Evolutionary conservation across 2,888 invertebrate genomes (phyloP), one percentile per base, ranked within the genome.

Genomic region (Lasioglossum calceatum): DNA sequence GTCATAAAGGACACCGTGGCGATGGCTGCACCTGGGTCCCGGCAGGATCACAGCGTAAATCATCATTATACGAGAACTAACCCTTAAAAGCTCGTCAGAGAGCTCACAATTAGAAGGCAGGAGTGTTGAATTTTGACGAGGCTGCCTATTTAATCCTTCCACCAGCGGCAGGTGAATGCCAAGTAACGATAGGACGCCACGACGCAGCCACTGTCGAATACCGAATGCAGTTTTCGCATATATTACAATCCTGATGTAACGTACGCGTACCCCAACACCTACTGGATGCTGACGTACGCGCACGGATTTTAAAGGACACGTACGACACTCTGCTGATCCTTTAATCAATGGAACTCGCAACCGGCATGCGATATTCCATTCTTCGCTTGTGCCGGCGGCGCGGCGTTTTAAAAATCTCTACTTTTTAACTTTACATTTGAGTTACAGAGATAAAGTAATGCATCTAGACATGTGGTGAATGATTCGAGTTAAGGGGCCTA

Each of bases 51-150:
- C 82, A 32, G 75, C 89, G 89, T 91, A 90, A 90, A 91, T 91
- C 91, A 91, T 92, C 89, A 84, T 91, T 86, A 87, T 84, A 79
- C 84, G 64, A 61, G 77, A 42, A 42, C 79, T 79, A 77, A 82
- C 79, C 85, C 84, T 84, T 77, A 80, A 87, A 91, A 91, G 85
- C 91, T 80, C 79, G 67, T 50, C 80, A 75, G 81, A 79, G 88
- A 88, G 87, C 87, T 89, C 70, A 74, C 90, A 91, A 91, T 91
- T 91, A 91, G 91, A 91, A 81, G 61, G 86, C 79, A 47, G 58
- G 77, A 64, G 61, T 77, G 81, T 61, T 81, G 90, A 89, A 89
- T 87, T 82, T 88, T 87, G 89, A 90, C 89, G 85, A 79, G 72
- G 67, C 32, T 78, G 71, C 47, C 27, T 64, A 47, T 67, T 76